Percentiles rank a stretch among this genome's conserved stretches.
Evolutionary conservation across 2,797 vertebrate species (phyloP).

Genomic region (Alca torda): DNA sequence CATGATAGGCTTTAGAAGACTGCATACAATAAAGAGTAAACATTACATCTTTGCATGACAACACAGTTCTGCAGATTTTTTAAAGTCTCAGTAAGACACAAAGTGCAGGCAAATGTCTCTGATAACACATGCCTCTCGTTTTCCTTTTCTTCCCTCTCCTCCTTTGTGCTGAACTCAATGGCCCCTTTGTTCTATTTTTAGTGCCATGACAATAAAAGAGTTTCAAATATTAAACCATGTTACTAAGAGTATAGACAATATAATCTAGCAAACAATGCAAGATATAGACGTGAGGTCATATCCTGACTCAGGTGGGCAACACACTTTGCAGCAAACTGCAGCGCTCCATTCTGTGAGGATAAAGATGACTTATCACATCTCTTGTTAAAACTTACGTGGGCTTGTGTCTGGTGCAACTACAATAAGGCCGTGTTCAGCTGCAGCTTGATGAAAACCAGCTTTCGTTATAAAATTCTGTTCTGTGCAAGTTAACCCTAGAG

Average conservation of each 20-base stretch:
- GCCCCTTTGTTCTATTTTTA: background rate
- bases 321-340: background rate
- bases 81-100: background rate
- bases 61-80: background rate
- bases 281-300: background rate
- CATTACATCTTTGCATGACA: background rate
- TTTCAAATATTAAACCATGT: background rate
- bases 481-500: slow-evolving; percentile 89
- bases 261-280: background rate
- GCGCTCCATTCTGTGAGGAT: background rate
- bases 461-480: slow-evolving; percentile 98
- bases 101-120: background rate
- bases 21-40: background rate
- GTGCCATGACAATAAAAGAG: background rate
- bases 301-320: background rate
- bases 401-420: slow-evolving; percentile 92
- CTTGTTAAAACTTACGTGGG: slow-evolving; percentile 81
- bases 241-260: background rate
- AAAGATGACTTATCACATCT: fast-evolving
- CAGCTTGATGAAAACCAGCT: slow-evolving; percentile 87
- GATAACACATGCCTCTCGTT: background rate
- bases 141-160: background rate
- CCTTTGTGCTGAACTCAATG: background rate
- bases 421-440: slow-evolving; percentile 88
- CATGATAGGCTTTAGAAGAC: background rate